Percentiles rank a stretch among this genome's conserved stretches.
These are phyloP conservation scores for Drosophila anceps DNA, from an alignment of 2,888 invertebrate genomes.

Conservation along the genomic window DNA sequence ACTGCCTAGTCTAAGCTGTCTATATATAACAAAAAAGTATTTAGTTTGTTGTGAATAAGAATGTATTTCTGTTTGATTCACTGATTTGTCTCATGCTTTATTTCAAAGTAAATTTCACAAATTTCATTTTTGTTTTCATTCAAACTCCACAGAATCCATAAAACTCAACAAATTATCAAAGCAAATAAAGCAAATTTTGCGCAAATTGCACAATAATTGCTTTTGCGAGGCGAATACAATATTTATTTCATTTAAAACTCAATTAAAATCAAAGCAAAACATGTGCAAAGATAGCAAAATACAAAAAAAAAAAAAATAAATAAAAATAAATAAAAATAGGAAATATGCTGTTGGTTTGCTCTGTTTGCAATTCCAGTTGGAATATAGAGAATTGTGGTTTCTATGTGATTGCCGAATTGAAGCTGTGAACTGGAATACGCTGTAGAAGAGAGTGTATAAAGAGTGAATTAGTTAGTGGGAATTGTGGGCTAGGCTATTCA, in stretches of 20 bases:
- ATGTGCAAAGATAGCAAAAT: not conserved
- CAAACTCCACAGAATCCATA: not conserved
- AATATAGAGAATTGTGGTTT: not conserved
- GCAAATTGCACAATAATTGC: constrained; percentile 5
- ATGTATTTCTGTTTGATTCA: not conserved
- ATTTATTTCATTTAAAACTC: constrained; percentile 8
- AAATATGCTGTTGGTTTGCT: not conserved
- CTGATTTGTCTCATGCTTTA: not conserved
- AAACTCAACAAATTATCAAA: not conserved
- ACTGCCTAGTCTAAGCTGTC: no score
- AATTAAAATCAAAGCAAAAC: constrained; percentile 2
- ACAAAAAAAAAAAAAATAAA: not conserved
- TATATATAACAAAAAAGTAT: no score
- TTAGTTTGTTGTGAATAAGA: not conserved
- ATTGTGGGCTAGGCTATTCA: not conserved
- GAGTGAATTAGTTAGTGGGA: not conserved
- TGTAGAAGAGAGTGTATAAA: no score
- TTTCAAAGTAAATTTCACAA: not conserved
- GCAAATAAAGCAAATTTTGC: not conserved
- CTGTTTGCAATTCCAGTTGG: not conserved
- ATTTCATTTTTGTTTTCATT: not conserved
- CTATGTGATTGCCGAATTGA: not conserved
- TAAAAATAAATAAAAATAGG: not conserved
- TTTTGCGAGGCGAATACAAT: not conserved
- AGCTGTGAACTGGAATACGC: not conserved